Percentiles rank a stretch among this genome's conserved stretches.
These are phyloP conservation scores for Oncorhynchus clarkii DNA, from an alignment of 2,113 vertebrate genomes.

Conservation along the genomic window DNA sequence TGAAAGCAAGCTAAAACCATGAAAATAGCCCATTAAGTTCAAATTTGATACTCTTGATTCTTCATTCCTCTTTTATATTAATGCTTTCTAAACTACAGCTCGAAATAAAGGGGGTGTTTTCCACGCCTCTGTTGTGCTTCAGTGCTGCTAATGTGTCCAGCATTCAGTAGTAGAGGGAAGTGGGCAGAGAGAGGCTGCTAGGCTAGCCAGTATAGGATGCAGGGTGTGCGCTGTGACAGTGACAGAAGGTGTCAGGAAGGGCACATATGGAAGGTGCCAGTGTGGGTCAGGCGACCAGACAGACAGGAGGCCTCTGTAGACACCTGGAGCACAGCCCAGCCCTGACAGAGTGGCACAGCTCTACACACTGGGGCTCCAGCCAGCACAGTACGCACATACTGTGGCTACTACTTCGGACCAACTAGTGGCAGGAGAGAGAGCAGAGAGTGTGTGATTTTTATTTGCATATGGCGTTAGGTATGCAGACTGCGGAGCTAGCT, in stretches of 20 bases:
- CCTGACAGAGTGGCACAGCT: constrained; percentile 41
- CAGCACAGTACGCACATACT: constrained; percentile 22
- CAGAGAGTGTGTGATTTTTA: constrained; percentile 8
- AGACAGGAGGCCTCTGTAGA: constrained; percentile 53
- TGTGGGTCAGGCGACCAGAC: constrained; percentile 64
- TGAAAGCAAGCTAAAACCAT: too few relatives aligned
- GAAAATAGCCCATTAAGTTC: too few relatives aligned
- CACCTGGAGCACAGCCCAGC: constrained; percentile 61
- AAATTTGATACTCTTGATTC: too few relatives aligned
- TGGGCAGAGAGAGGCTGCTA: constrained; percentile 17
- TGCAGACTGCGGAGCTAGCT: constrained; percentile 23
- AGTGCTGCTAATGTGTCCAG: neutral
- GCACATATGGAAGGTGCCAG: constrained; percentile 70
- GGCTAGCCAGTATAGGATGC: constrained; percentile 11
- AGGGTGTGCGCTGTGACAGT: constrained; percentile 42
- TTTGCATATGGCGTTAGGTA: constrained; percentile 27
- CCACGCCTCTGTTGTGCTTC: neutral
- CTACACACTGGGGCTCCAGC: constrained; percentile 32
- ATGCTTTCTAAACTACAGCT: too few relatives aligned
- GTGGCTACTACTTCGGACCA: constrained; percentile 9
- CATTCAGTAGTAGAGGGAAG: neutral
- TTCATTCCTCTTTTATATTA: too few relatives aligned
- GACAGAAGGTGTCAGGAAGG: constrained; percentile 55
- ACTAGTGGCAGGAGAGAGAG: constrained; percentile 25
- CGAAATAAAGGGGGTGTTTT: too few relatives aligned